Percentiles rank a stretch among this genome's conserved stretches.
These are phyloP conservation scores for Zosterops japonicus DNA, from an alignment of 2,113 vertebrate genomes.

Conservation along the genomic window DNA sequence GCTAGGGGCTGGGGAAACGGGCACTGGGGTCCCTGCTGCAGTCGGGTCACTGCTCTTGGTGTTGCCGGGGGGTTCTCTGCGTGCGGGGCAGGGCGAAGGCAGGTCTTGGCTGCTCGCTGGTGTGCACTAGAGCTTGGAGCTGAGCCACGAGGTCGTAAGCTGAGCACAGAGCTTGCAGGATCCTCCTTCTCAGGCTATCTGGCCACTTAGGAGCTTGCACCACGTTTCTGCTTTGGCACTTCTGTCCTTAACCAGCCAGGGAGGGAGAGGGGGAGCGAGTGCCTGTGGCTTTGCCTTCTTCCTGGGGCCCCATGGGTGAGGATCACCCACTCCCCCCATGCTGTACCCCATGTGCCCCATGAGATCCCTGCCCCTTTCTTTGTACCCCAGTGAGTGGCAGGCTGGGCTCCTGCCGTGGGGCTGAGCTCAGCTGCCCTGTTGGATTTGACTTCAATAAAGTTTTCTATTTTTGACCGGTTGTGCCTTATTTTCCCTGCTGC, in stretches of 20 bases:
- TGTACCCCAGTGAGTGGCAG: slow-evolving; percentile 12
- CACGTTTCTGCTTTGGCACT: slow-evolving; percentile 36
- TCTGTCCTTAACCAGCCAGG: slow-evolving; percentile 33
- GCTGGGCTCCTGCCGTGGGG: slow-evolving; percentile 40
- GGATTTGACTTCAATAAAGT: slow-evolving; percentile 76
- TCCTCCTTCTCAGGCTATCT: neutral
- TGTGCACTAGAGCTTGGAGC: slow-evolving; percentile 38
- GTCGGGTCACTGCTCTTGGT: slow-evolving; percentile 22
- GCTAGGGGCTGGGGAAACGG: neutral
- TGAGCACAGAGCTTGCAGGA: neutral
- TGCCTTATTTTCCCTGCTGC: slow-evolving; percentile 74
- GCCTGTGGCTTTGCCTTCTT: slow-evolving; percentile 13
- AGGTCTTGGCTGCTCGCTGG: slow-evolving; percentile 30
- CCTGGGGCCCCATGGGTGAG: neutral
- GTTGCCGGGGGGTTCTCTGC: neutral
- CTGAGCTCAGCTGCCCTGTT: slow-evolving; percentile 47
- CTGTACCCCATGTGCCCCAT: neutral
- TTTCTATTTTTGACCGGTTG: slow-evolving; percentile 77
- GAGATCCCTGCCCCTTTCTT: neutral
- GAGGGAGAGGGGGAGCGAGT: neutral
- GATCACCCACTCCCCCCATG: neutral
- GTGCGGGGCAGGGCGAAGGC: neutral
- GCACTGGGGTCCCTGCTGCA: neutral
- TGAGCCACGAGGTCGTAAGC: neutral
- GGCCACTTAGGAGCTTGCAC: slow-evolving; percentile 36